phyloP scores from a whole-genome alignment of 2,113 vertebrate genomes.

The Falco punctatus region DNA sequence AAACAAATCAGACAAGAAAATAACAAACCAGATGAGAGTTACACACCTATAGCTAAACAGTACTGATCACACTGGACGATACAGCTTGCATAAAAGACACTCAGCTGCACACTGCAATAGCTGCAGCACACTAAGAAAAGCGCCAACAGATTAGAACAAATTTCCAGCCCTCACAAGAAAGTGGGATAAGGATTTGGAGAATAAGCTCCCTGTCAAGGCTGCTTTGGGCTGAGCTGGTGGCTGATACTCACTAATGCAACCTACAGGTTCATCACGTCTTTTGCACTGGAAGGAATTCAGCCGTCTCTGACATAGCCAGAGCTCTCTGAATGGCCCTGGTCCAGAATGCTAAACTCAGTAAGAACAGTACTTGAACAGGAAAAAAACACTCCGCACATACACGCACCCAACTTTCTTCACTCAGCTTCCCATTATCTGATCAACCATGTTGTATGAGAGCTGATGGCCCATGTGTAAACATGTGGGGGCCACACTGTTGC shows the following conservation, averaged over 20 bases:
- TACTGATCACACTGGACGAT: background rate
- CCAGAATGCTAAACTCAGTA: background rate
- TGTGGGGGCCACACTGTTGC: accelerated
- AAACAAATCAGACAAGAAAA: background rate
- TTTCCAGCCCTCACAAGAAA: background rate
- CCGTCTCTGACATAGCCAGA: background rate
- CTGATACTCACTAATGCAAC: background rate
- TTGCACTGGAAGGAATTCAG: background rate
- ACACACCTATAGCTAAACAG: background rate
- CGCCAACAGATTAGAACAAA: background rate
- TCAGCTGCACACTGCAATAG: background rate
- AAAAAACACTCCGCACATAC: background rate
- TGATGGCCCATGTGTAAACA: background rate
- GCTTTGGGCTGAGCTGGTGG: background rate
- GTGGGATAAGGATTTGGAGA: background rate
- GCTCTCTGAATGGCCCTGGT: background rate
- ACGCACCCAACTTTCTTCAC: background rate
- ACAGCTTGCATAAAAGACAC: background rate
- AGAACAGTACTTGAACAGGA: background rate
- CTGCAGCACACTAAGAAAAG: background rate
- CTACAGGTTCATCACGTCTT: background rate
- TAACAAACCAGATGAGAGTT: background rate
- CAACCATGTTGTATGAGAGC: background rate
- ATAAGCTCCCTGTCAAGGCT: background rate
- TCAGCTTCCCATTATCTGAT: background rate